phyloP scores from a whole-genome alignment of 2,888 invertebrate species.

The Hyposoter dolosus region DNA sequence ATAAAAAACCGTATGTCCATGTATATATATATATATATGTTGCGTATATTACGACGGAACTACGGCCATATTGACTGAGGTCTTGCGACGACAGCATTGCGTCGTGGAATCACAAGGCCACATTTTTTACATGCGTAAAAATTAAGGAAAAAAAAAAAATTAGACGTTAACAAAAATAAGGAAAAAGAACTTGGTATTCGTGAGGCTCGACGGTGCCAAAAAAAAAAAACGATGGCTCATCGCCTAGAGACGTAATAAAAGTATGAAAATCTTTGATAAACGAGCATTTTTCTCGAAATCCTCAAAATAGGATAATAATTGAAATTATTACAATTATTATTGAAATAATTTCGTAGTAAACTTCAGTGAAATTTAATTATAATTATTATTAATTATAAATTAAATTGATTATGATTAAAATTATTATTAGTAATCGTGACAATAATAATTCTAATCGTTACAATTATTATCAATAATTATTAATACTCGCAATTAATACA shows the following conservation, averaged over 20 bases:
- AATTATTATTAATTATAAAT: no score
- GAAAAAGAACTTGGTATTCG: neutral
- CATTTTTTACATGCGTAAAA: constrained; percentile 31
- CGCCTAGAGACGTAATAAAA: neutral
- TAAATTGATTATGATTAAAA: no score
- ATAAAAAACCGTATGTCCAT: neutral
- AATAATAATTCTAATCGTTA: no score
- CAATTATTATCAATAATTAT: no score
- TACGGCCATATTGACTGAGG: constrained; percentile 25
- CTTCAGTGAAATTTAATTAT: no score
- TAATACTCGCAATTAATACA: no score
- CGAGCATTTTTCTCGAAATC: neutral
- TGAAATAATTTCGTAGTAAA: no score
- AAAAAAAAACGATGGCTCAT: constrained; percentile 15
- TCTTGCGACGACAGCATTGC: constrained; percentile 37
- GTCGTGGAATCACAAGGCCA: constrained; percentile 49
- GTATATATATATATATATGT: neutral
- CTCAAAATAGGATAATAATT: neutral
- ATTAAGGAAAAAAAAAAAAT: neutral
- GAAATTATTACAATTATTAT: no score
- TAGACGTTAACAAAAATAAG: constrained; percentile 26
- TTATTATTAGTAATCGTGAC: no score
- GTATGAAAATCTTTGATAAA: neutral
- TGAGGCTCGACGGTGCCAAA: constrained; percentile 35
- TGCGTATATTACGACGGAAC: constrained; percentile 2